These are phyloP conservation scores for Monopterus albus DNA, from an alignment of 2,113 vertebrate genomes.

Conservation along the genomic window DNA sequence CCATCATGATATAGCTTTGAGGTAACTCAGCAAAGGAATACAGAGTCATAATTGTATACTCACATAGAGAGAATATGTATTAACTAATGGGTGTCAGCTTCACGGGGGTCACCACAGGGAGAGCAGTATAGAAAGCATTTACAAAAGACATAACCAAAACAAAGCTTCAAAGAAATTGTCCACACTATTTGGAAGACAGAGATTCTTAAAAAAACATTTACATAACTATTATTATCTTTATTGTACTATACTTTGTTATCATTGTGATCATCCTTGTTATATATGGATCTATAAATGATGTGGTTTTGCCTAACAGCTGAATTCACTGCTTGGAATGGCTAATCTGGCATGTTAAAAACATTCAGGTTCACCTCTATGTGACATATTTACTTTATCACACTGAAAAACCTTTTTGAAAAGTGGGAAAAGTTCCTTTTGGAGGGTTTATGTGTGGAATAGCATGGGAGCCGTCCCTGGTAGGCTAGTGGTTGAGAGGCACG, in stretches of 20 bases:
- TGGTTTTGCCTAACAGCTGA: constrained; percentile 57
- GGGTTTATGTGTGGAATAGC: constrained; percentile 42
- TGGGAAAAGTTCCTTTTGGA: constrained; percentile 33
- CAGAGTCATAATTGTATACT: constrained; percentile 45
- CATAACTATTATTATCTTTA: constrained; percentile 74
- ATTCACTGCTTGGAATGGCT: constrained; percentile 56
- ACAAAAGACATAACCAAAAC: constrained; percentile 61
- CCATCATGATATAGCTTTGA: constrained; percentile 39
- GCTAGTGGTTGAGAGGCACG: too few species aligned
- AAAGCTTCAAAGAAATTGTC: constrained; percentile 68
- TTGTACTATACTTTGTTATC: constrained; percentile 71
- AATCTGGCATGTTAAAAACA: constrained; percentile 43
- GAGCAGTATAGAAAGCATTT: constrained; percentile 78
- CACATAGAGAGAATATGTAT: constrained; percentile 56
- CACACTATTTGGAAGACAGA: constrained; percentile 82
- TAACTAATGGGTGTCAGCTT: constrained; percentile 46
- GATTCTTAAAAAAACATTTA: constrained; percentile 79
- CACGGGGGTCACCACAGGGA: constrained; percentile 56
- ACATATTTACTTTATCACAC: constrained; percentile 42
- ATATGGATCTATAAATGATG: constrained; percentile 71
- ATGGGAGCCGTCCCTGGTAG: too few species aligned
- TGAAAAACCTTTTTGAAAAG: constrained; percentile 38
- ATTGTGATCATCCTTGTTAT: constrained; percentile 60
- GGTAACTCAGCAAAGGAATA: constrained; percentile 52
- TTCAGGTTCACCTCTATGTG: constrained; percentile 34